phyloP scores from a whole-genome alignment of 2,797 vertebrate species.

The Molossus alvarezi region DNA sequence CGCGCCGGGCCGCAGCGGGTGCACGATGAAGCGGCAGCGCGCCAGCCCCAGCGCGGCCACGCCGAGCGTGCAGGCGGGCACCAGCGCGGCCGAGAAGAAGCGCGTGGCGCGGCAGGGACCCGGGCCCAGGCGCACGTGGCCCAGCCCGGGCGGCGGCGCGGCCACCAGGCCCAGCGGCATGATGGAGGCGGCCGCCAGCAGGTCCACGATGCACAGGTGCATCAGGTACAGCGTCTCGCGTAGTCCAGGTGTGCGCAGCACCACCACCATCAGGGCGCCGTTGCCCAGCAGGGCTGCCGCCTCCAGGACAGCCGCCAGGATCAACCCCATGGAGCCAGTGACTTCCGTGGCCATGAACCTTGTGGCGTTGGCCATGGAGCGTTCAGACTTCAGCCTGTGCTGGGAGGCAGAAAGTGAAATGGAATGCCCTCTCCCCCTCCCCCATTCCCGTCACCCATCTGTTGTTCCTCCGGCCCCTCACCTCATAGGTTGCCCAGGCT shows the following conservation, averaged over 20 bases:
- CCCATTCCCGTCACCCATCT: background rate
- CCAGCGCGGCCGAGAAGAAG: slow-evolving; percentile 94
- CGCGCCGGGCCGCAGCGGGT: slow-evolving; percentile 96
- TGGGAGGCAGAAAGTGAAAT: slow-evolving; percentile 26
- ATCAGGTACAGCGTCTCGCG: slow-evolving; percentile 95
- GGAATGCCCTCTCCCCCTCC: background rate
- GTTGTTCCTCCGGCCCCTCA: slow-evolving; percentile 57
- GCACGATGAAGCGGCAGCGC: slow-evolving; percentile 96
- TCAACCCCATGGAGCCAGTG: slow-evolving; percentile 90
- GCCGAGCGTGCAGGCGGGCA: slow-evolving; percentile 96
- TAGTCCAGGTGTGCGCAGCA: slow-evolving; percentile 95
- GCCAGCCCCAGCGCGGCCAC: slow-evolving; percentile 96
- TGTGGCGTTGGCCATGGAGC: slow-evolving; percentile 81
- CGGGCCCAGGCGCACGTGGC: slow-evolving; percentile 92
- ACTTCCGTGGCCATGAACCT: slow-evolving; percentile 88
- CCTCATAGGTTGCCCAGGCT: slow-evolving; percentile 71
- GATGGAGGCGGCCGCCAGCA: slow-evolving; percentile 95
- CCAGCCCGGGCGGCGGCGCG: slow-evolving; percentile 94
- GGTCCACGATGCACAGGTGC: slow-evolving; percentile 96
- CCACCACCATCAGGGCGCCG: slow-evolving; percentile 92
- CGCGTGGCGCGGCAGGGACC: slow-evolving; percentile 93
- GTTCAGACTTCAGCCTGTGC: slow-evolving; percentile 38
- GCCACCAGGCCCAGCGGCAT: slow-evolving; percentile 96
- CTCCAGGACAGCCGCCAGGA: slow-evolving; percentile 94
- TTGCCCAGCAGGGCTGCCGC: slow-evolving; percentile 94